Conservation (phyloP, 1,140 invertebrate genomes). For the Eupeodes corollae region DNA sequence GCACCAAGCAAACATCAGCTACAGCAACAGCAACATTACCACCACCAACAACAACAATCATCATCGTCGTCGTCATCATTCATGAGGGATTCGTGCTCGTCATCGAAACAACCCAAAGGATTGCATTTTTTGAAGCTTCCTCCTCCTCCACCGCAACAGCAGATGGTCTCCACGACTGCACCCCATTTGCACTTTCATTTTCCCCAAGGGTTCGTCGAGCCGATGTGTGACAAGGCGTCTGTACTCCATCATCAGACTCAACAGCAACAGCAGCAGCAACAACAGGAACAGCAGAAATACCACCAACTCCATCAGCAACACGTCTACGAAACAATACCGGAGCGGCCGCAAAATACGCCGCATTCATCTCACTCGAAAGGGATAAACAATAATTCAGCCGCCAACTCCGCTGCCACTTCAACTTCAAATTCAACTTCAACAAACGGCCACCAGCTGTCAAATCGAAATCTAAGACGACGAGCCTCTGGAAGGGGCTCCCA, state of each 20-base stretch:
- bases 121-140: constrained; percentile 7
- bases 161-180: not conserved
- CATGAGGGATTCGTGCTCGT: not conserved
- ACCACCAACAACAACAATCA: constrained; percentile 5
- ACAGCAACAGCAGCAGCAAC: not conserved
- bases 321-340: constrained; percentile 11
- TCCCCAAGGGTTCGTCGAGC: constrained; percentile 7
- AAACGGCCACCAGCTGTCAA: not conserved
- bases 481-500: not conserved
- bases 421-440: constrained; percentile 1
- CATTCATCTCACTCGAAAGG: not conserved
- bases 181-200: constrained; percentile 9
- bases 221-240: constrained; percentile 4
- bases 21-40: constrained; percentile 5
- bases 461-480: not conserved
- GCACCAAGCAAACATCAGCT: constrained; percentile 1
- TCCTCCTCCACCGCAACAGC: not conserved
- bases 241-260: not conserved
- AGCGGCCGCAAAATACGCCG: constrained; percentile 2
- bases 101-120: not conserved
- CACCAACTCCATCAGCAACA: constrained; percentile 7
- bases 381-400: not conserved
- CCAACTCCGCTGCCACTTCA: constrained; percentile 4
- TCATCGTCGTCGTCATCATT: not conserved
- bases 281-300: constrained; percentile 1